Conservation (phyloP, 2,113 vertebrate species). For the Hippocampus mohnikei region DNA sequence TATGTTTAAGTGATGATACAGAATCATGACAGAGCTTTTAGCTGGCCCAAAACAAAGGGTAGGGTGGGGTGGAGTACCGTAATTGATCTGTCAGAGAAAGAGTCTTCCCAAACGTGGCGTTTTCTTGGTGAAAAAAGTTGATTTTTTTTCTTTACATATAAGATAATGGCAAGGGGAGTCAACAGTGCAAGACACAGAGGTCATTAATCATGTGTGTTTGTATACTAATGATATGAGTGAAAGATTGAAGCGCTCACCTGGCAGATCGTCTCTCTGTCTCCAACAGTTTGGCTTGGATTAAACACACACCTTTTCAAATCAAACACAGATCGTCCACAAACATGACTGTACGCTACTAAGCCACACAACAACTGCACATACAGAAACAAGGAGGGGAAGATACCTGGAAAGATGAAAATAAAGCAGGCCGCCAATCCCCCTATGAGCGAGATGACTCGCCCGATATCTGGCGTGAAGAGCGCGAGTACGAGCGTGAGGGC, state of each 20-base stretch:
- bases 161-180: too few species aligned
- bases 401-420: constrained; percentile 95
- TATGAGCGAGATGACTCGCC: constrained; percentile 90
- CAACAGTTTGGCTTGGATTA: constrained; percentile 90
- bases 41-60: too few species aligned
- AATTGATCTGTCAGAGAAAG: too few species aligned
- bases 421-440: constrained; percentile 95
- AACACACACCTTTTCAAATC: constrained; percentile 71
- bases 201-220: too few species aligned
- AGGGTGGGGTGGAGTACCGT: too few species aligned
- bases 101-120: too few species aligned
- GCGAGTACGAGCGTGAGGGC: constrained; percentile 86
- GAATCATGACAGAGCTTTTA: too few species aligned
- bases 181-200: too few species aligned
- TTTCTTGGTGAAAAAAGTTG: too few species aligned
- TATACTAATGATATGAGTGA: background rate
- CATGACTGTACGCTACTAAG: background rate
- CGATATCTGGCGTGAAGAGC: constrained; percentile 94
- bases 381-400: background rate
- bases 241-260: constrained; percentile 74
- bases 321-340: background rate
- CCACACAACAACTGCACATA: background rate
- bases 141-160: too few species aligned
- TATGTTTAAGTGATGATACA: too few species aligned
- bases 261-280: constrained; percentile 82